phyloP scores from a whole-genome alignment of 2,113 vertebrate genomes.

The Brienomyrus longianalis region DNA sequence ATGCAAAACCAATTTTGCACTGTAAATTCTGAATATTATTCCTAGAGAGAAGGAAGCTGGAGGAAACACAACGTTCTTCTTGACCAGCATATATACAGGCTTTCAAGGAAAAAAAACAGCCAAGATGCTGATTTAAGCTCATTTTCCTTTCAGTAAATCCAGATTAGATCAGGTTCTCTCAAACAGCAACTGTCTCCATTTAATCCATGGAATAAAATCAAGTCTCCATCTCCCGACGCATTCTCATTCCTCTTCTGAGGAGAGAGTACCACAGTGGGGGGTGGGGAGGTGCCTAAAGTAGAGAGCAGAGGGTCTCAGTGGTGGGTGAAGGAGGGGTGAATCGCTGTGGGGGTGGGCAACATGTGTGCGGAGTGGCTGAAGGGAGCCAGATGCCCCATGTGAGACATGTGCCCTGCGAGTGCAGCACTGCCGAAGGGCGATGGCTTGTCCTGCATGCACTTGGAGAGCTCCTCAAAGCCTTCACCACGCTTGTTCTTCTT shows the following conservation, averaged over 20 bases:
- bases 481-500: constrained; percentile 93
- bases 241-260: constrained; percentile 27
- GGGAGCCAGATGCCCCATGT: constrained; percentile 88
- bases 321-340: constrained; percentile 89
- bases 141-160: constrained; percentile 27
- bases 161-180: constrained; percentile 14
- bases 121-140: constrained; percentile 22
- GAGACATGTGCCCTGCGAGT: constrained; percentile 85
- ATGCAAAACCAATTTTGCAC: background rate
- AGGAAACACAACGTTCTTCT: background rate
- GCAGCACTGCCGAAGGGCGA: constrained; percentile 79
- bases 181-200: constrained; percentile 2
- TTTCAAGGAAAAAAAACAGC: background rate
- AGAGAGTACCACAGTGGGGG: background rate
- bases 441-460: constrained; percentile 92
- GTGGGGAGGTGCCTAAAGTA: background rate
- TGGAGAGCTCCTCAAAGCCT: constrained; percentile 91
- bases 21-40: background rate
- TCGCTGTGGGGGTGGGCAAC: constrained; percentile 92
- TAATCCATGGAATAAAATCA: background rate
- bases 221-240: constrained; percentile 22
- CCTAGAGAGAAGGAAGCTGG: background rate
- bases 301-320: constrained; percentile 49
- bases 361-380: constrained; percentile 98
- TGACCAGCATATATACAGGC: background rate